Evolutionary conservation across 1,140 invertebrate species (phyloP), one percentile per base, ranked within the genome.

Genomic region (Aphidius gifuensis): DNA sequence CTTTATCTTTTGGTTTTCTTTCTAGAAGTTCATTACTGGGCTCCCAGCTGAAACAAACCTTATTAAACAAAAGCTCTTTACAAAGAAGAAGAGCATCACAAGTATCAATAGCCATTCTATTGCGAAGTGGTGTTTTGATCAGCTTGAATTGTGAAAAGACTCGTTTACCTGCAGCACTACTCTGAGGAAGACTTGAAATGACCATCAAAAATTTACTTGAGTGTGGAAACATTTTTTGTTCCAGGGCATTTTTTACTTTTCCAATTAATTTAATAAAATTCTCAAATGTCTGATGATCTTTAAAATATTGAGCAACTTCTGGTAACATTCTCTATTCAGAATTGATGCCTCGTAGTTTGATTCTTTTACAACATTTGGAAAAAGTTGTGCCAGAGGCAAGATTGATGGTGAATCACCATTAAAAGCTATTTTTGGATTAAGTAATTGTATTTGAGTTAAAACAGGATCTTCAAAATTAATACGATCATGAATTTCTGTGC

Each of bases 111-210:
- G 16, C 46, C 6, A 64, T 38, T 55, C 54, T 60, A 39, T 64
- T 64, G 39, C 63, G 58, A 47, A 48, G 21, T 40, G 56, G 43
- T 1, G 63, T 64, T 60, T 64, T 64, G 5, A 64, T 56, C 4
- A 63, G 8, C 38, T 63, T 57, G 9, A 60, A 42, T 9, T 59
- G 23, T 5, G 58, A 64, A 60, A 64, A 64, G 32, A 60, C 32
- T 40, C 63, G 5, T 56, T 64, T 58, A 6, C 46, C 63, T 23
- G 56, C 46, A 9, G 58, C 63, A 57, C 58, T 64, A 16, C 58
- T 60, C 38, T 64, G 53, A 9, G 63, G 51, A 42, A 64, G 56
- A 38, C 63, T 60, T 21, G 55, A 11, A 21, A 64, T 49, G 38
- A 43, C 39, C 49, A 56, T 42, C 4, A 55, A 23, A n/a, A 64